Percentiles rank a stretch among this genome's conserved stretches.
Evolutionary conservation across 2,797 vertebrate genomes (phyloP).

Genomic region (Paratrypauchen microcephalus): DNA sequence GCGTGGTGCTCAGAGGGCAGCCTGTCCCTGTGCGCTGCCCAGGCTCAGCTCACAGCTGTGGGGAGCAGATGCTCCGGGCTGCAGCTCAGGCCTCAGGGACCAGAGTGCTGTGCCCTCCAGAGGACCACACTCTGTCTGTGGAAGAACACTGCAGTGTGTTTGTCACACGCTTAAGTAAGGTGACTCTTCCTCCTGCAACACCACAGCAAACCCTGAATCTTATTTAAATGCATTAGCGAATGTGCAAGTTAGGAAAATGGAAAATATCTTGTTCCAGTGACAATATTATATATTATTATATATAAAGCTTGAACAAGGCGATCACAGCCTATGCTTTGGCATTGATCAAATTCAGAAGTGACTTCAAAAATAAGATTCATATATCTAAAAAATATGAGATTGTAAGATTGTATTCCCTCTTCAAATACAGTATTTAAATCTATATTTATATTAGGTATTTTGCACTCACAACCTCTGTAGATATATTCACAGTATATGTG

Average conservation of each 20-base stretch:
- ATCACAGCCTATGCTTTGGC: background rate
- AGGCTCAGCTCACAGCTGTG: slow-evolving; percentile 72
- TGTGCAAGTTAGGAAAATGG: no score
- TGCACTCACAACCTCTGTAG: background rate
- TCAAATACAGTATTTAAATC: no score
- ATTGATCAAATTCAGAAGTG: background rate
- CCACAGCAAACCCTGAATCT: background rate
- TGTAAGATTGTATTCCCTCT: background rate
- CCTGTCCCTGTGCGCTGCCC: slow-evolving; percentile 60
- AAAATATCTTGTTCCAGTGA: background rate
- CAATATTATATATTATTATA: no score
- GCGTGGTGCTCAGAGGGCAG: slow-evolving; percentile 60
- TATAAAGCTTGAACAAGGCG: background rate
- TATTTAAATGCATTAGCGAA: background rate
- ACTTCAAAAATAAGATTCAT: background rate
- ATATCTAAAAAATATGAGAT: background rate
- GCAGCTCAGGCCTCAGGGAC: slow-evolving; percentile 65
- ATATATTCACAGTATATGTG: background rate
- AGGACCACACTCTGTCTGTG: slow-evolving; percentile 53
- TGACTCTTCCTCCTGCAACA: background rate
- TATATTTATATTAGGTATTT: background rate
- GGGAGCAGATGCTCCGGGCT: slow-evolving; percentile 75
- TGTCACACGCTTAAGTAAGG: slow-evolving; percentile 28
- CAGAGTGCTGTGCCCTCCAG: slow-evolving; percentile 63
- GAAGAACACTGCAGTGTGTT: slow-evolving; percentile 34